These are phyloP conservation scores for Polyommatus icarus DNA, from an alignment of 2,888 invertebrate genomes.

Conservation along the genomic window DNA sequence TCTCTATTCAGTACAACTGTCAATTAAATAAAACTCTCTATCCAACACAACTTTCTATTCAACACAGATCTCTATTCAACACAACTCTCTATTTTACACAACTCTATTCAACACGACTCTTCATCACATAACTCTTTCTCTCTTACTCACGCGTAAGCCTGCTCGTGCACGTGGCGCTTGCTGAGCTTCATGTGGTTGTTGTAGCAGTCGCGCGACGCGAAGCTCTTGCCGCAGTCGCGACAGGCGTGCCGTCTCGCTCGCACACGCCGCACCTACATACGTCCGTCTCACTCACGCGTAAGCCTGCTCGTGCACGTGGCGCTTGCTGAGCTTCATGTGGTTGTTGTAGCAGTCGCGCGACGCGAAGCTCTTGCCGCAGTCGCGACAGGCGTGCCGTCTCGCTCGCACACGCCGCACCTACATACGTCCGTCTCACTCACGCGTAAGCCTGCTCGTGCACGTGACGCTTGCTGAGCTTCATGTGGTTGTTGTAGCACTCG, in stretches of 20 bases:
- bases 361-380: slow-evolving; percentile 41
- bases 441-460: slow-evolving; percentile 58
- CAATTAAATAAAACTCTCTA: too few species aligned
- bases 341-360: too few species aligned
- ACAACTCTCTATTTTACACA: too few species aligned
- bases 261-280: slow-evolving; percentile 34
- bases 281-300: slow-evolving; percentile 55
- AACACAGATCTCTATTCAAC: too few species aligned
- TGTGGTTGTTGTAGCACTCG: slow-evolving; percentile 42
- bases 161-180: slow-evolving; percentile 49
- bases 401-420: slow-evolving; percentile 45
- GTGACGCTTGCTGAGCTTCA: slow-evolving; percentile 42
- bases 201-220: slow-evolving; percentile 38
- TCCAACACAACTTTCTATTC: too few species aligned
- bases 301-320: slow-evolving; percentile 53
- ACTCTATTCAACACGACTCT: too few species aligned
- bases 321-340: slow-evolving; percentile 48
- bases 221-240: slow-evolving; percentile 42
- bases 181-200: slow-evolving; percentile 48
- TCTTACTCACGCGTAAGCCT: slow-evolving; percentile 62
- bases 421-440: slow-evolving; percentile 50
- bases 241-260: slow-evolving; percentile 60
- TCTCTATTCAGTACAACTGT: too few species aligned
- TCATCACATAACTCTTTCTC: neutral
- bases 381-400: slow-evolving; percentile 58